A percentile compares a stretch with the other conserved stretches of the same genome.
Evolutionary conservation across 2,797 vertebrate genomes (phyloP).

Genomic region (Spondyliosoma cantharus): DNA sequence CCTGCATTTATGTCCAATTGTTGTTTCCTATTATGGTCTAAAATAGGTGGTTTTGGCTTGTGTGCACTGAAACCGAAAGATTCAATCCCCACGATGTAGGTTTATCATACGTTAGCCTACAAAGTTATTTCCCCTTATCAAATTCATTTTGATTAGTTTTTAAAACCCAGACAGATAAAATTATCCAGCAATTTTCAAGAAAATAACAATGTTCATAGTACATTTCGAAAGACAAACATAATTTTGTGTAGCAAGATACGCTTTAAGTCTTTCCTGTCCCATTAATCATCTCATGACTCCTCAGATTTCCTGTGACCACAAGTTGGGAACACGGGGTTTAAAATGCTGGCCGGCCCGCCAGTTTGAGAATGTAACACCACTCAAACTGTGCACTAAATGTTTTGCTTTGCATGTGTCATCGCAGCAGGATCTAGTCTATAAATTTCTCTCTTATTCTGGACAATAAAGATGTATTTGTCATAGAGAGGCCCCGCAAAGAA

Average conservation of each 20-base stretch:
- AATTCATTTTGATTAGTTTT: background rate
- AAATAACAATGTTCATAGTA: background rate
- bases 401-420: conserved; percentile 23
- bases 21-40: background rate
- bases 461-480: conserved; percentile 35
- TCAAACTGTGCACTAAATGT: background rate
- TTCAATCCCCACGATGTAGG: background rate
- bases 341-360: background rate
- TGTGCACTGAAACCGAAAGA: background rate
- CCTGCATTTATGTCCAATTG: background rate
- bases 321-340: background rate
- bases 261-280: background rate
- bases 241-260: background rate
- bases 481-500: conserved; percentile 21
- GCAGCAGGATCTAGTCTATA: conserved; percentile 34
- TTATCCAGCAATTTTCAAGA: background rate
- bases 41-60: background rate
- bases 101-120: background rate
- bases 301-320: background rate
- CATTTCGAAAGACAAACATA: background rate
- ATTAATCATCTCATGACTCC: background rate
- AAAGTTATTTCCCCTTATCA: background rate
- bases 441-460: conserved; percentile 34
- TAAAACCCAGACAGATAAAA: background rate
- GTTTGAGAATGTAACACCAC: background rate